Evolutionary conservation across 2,113 vertebrate species (phyloP), one percentile per base, ranked within the genome.

Genomic region (Callipepla squamata): DNA sequence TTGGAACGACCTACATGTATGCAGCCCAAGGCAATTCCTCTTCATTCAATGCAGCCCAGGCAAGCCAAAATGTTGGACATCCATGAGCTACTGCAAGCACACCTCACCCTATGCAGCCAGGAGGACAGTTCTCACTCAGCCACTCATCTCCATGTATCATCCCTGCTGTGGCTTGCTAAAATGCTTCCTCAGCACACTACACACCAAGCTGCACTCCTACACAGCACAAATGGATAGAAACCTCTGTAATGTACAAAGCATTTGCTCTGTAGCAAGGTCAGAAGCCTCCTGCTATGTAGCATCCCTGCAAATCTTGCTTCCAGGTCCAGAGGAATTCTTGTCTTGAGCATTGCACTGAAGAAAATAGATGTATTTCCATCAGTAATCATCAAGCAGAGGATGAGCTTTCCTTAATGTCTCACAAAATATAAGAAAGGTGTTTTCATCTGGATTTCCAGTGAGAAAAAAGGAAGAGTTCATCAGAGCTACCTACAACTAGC

Each of bases 401-500:
- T n/a, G 8, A 68, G 13, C 63, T 87, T 95, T 80, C 48, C 58
- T 94, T 76, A 86, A 42, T 72, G 42, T 32, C 40, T 63, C 87
- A 19, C 19, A 78, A 90, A 92, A 28, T 47, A 65, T 36, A 50
- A 93, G 26, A 75, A 23, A 22, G 18, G 53, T 72, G 20, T 76
- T 96, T 93, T 87, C 67, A 67, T 59, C 30, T 57, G 55, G 11
- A 10, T 83, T 94, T 70, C 32, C 20, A 48, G 30, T 32, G 62
- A 91, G 32, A 93, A 65, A 20, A 53, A 44, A 58, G 36, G 25
- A 51, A 91, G 21, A 77, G 30, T 30, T 22, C 62, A 47, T 88
- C 44, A 67, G 87, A 94, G 58, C 26, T 34, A 47, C 30, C 66
- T 89, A 51, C 34, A 92, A 89, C 51, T 74, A 90, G 92, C 87